phyloP scores from a whole-genome alignment of 1,140 invertebrate species.

The Papilio machaon region DNA sequence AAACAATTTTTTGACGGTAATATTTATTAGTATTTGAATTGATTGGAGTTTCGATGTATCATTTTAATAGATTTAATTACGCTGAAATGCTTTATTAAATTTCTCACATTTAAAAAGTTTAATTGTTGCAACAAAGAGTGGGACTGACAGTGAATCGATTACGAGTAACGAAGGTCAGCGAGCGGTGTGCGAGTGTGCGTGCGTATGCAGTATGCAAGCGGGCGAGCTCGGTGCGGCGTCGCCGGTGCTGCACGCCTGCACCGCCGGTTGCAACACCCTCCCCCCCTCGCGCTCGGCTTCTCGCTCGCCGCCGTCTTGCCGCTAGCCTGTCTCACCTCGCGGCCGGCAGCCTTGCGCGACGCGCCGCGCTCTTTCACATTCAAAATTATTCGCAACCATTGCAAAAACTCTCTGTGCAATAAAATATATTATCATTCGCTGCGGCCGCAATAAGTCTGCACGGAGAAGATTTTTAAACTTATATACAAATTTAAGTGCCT shows the following conservation, averaged over 20 bases:
- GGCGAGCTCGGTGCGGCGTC: conserved; percentile 81
- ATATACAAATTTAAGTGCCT: conserved; percentile 71
- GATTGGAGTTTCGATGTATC: conserved; percentile 6
- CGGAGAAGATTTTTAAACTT: conserved; percentile 73
- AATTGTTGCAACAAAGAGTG: conserved; percentile 69
- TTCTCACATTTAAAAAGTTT: conserved; percentile 42
- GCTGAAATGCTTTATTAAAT: conserved; percentile 3
- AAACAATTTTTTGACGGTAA: conserved; percentile 21
- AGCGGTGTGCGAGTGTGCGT: conserved; percentile 75
- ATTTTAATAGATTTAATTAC: conserved; percentile 23
- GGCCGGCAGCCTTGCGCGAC: conserved; percentile 81
- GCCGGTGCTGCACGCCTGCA: conserved; percentile 80
- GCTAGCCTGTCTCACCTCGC: conserved; percentile 80
- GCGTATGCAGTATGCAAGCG: conserved; percentile 79
- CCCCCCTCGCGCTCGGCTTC: conserved; percentile 79
- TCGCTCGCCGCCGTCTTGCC: conserved; percentile 80
- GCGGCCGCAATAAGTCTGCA: conserved; percentile 71
- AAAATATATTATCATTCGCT: conserved; percentile 71
- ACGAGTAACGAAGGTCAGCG: conserved; percentile 77
- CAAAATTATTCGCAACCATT: conserved; percentile 82
- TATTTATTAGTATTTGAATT: conserved; percentile 16
- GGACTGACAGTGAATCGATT: conserved; percentile 77
- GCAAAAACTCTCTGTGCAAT: conserved; percentile 81
- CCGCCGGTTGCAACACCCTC: conserved; percentile 80
- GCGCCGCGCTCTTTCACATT: conserved; percentile 81